Percentiles rank a stretch among this genome's conserved stretches.
These are phyloP conservation scores for Xanthia icteritia DNA, from an alignment of 2,888 invertebrate genomes.

Conservation along the genomic window DNA sequence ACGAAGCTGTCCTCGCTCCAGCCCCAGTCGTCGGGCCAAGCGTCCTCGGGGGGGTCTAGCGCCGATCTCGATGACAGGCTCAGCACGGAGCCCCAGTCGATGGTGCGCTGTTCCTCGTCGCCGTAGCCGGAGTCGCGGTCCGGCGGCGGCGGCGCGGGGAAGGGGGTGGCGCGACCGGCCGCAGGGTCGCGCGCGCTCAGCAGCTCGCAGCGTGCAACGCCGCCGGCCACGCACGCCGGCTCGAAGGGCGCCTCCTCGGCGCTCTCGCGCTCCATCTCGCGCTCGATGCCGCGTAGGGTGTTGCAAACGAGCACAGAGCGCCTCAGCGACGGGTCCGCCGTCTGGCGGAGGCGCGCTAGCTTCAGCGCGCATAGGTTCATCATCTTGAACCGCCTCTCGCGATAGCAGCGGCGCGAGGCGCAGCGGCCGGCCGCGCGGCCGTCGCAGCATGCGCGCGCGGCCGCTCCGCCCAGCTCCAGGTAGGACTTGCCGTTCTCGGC, in stretches of 20 bases:
- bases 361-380: conserved; percentile 98
- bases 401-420: conserved; percentile 95
- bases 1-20: conserved; percentile 93
- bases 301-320: conserved; percentile 98
- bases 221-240: conserved; percentile 84
- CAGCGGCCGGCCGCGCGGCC: conserved; percentile 94
- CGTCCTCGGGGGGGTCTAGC: conserved; percentile 95
- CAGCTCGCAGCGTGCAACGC: conserved; percentile 91
- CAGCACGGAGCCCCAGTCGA: conserved; percentile 97
- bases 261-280: conserved; percentile 95
- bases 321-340: conserved; percentile 96
- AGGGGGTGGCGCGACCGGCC: conserved; percentile 93
- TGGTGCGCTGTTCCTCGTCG: conserved; percentile 94
- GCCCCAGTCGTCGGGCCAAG: conserved; percentile 92
- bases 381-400: conserved; percentile 96
- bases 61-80: conserved; percentile 96
- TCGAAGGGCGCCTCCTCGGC: conserved; percentile 90
- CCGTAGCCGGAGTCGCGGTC: conserved; percentile 94
- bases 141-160: conserved; percentile 89
- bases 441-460: conserved; percentile 95
- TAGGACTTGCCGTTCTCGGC: conserved; percentile 98
- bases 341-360: conserved; percentile 96
- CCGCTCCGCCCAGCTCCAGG: conserved; percentile 94
- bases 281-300: conserved; percentile 96
- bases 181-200: conserved; percentile 86